phyloP scores from a whole-genome alignment of 2,113 vertebrate species.

The Antechinus flavipes region DNA sequence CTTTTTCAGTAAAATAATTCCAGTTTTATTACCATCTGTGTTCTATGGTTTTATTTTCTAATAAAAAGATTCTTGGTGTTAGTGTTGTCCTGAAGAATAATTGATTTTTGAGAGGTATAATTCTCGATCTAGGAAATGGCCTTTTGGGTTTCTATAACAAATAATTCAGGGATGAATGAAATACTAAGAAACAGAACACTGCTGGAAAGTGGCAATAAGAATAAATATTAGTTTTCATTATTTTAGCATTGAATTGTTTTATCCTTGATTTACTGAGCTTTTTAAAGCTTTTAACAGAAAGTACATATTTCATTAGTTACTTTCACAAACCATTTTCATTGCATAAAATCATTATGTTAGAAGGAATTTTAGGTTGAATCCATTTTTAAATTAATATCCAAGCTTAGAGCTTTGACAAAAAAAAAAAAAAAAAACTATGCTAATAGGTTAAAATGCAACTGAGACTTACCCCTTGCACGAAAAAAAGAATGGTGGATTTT shows the following conservation, averaged over 20 bases:
- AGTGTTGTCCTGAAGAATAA: constrained; percentile 76
- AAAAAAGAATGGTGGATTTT: background rate
- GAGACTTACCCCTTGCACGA: background rate
- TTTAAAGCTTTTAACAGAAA: constrained; percentile 55
- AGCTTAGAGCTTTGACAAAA: background rate
- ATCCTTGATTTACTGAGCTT: constrained; percentile 58
- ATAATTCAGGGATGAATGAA: constrained; percentile 42
- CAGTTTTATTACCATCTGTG: constrained; percentile 76
- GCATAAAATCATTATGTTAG: constrained; percentile 44
- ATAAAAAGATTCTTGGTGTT: constrained; percentile 74
- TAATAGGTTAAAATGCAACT: background rate
- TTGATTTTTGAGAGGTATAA: constrained; percentile 76
- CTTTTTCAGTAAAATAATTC: constrained; percentile 75
- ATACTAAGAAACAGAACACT: constrained; percentile 35
- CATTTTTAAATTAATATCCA: background rate
- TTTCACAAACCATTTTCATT: constrained; percentile 38
- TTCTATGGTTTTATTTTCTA: constrained; percentile 79
- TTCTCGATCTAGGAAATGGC: constrained; percentile 65
- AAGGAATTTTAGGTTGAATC: constrained; percentile 25
- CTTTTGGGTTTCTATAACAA: constrained; percentile 72
- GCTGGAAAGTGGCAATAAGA: constrained; percentile 58
- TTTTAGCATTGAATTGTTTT: constrained; percentile 53
- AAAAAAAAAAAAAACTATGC: background rate
- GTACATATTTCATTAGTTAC: constrained; percentile 42
- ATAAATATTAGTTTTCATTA: constrained; percentile 70